Evolutionary conservation across 1,140 invertebrate genomes (phyloP).

Genomic region (Pinna nobilis): DNA sequence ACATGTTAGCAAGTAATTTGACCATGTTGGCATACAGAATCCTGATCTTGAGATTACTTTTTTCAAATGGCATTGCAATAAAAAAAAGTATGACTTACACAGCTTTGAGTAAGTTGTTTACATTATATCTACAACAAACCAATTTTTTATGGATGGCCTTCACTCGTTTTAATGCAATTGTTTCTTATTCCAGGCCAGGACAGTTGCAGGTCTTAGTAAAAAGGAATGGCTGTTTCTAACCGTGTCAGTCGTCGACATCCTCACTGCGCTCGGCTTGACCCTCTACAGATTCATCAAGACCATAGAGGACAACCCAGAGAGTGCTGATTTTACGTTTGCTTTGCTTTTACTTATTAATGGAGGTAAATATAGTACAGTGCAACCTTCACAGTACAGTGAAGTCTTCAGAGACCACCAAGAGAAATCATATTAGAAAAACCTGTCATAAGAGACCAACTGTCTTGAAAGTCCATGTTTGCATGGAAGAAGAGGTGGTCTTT

Average conservation of each 20-base stretch:
- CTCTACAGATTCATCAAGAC: constrained; percentile 54
- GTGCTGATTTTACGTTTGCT: constrained; percentile 65
- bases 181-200: constrained; percentile 59
- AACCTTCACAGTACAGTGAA: too few species aligned
- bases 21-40: too few species aligned
- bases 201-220: constrained; percentile 55
- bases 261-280: constrained; percentile 60
- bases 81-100: too few species aligned
- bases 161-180: background rate
- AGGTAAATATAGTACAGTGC: constrained; percentile 46
- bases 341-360: constrained; percentile 66
- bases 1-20: too few species aligned
- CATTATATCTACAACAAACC: background rate
- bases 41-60: too few species aligned
- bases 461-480: too few species aligned
- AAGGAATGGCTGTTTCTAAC: constrained; percentile 62
- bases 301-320: constrained; percentile 39
- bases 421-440: too few species aligned
- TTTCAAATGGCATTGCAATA: too few species aligned
- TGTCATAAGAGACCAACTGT: too few species aligned
- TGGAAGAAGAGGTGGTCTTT: too few species aligned
- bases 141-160: background rate
- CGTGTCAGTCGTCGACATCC: constrained; percentile 60
- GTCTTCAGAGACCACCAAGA: too few species aligned
- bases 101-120: background rate